Base-by-base conservation (phyloP, 2,113 vertebrate species). In the Oophaga pumilio region DNA sequence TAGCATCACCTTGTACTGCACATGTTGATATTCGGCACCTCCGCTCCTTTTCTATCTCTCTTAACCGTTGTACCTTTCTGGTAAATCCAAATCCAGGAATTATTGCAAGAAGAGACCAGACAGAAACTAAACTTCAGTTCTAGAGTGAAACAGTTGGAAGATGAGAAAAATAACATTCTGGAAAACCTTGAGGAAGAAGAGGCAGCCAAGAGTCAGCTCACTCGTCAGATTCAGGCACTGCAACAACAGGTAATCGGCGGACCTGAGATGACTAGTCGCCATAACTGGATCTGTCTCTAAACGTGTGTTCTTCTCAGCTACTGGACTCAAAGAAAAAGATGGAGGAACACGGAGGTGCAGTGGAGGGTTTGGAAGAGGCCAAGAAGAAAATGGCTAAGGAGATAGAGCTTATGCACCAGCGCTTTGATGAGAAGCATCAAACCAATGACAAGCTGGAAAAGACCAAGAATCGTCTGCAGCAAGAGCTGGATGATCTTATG, bases 141-240 rank as follows among this genome's bases (percentile, higher is more conserved):
- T 0, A 94, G 96, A 22, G 94, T 94, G 0, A 94, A 96, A 76
- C 93, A 92, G n/a, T 90, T 97, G 90, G 97, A 97, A 92, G 95
- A 97, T 0, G 97, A 98, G 88, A 96, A 92, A 28, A 92, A 92
- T 0, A 94, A 93, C 8, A 91, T 97, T 56, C 93, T 95, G 90
- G 97, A 98, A 85, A 95, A 96, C 89, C 91, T 97, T 13, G 97
- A 98, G 20, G 97, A 98, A 82, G 97, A 98, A 73, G 95, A 96
- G 0, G 92, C 95, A 0, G 92, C 92, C 83, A 92, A 90, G 89
- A 95, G 91, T 89, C 95, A 96, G 84, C 84, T 95, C 50, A 90
- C 17, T 59, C 92, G 95, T 15, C 96, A 97, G 91, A 94, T 96
- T 24, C 96, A 95, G 92, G 94, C 90, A 71, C 92, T 92, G 76